A percentile compares a stretch with the other conserved stretches of the same genome.
These are phyloP conservation scores for Ephialtes manifestator DNA, from an alignment of 2,888 invertebrate species.

Conservation along the genomic window DNA sequence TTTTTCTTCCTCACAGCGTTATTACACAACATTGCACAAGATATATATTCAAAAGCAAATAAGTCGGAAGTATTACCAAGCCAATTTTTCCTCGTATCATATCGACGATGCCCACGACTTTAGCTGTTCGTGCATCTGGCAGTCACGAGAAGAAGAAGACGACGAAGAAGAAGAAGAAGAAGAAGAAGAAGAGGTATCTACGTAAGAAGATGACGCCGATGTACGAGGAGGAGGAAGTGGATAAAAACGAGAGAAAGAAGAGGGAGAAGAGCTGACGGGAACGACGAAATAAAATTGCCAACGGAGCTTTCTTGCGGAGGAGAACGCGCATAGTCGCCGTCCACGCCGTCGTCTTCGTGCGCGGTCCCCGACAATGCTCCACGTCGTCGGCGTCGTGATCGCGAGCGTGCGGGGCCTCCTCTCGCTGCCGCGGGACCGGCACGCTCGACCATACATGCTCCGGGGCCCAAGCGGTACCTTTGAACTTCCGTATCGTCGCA, in stretches of 20 bases:
- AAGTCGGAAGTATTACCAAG: slow-evolving; percentile 51
- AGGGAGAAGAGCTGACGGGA: slow-evolving; percentile 58
- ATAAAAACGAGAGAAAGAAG: slow-evolving; percentile 36
- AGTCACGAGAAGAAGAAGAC: slow-evolving; percentile 58
- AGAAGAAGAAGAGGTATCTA: slow-evolving; percentile 3
- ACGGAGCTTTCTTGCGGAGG: slow-evolving; percentile 52
- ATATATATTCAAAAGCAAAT: slow-evolving; percentile 55
- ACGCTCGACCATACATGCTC: slow-evolving; percentile 62
- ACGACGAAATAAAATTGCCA: slow-evolving; percentile 68
- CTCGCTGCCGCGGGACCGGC: slow-evolving; percentile 49
- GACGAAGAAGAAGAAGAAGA: slow-evolving; percentile 33
- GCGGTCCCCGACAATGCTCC: slow-evolving; percentile 61
- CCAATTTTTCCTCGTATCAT: slow-evolving; percentile 52
- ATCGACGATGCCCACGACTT: slow-evolving; percentile 62
- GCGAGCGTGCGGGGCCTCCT: slow-evolving; percentile 40
- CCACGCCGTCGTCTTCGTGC: slow-evolving; percentile 39
- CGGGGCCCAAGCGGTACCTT: slow-evolving; percentile 68
- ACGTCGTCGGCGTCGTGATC: slow-evolving; percentile 48
- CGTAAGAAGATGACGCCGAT: slow-evolving; percentile 39
- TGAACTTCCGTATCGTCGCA: slow-evolving; percentile 71
- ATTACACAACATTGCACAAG: slow-evolving; percentile 7
- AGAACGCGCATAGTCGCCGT: slow-evolving; percentile 27
- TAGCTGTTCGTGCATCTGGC: slow-evolving; percentile 64
- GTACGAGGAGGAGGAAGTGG: slow-evolving; percentile 34
- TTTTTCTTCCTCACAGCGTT: slow-evolving; percentile 32